Evolutionary conservation across 2,797 vertebrate species (phyloP), one percentile per base, ranked within the genome.

Genomic region (Helarctos malayanus): DNA sequence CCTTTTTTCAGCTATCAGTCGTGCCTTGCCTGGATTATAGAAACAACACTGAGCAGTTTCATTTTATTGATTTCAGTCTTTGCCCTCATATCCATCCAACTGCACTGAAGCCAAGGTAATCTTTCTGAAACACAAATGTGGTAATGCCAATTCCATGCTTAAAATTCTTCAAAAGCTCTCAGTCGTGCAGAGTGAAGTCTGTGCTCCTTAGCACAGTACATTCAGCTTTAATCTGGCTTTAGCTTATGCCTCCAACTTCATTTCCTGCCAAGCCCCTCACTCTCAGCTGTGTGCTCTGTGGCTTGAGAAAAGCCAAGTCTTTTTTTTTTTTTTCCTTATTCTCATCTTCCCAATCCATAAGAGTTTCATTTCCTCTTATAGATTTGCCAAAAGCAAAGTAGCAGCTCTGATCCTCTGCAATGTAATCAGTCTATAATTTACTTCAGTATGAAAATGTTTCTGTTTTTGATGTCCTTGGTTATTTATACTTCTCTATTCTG

Each of bases 101-200:
- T 89, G 73, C 81, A 45, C 7, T 41, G 45, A 93, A 91, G 73
- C 94, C 82, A 75, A 97, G 23, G 38, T 93, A 89, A 94, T 96
- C 69, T 87, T 92, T 57, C 14, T 69, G 57, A 68, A 93, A 84
- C 9, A 87, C 13, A 91, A 94, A 92, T 56, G 65, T 52, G 29
- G n/a, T 63, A 4, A 71, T 87, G 71, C 82, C 78, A 93, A 16
- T 68, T 80, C 54, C 84, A 38, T 91, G 89, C 81, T 97, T 93
- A 89, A 96, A 96, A 93, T 93, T 89, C 80, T 95, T 63, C 45
- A 49, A 94, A 92, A 92, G 87, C 83, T 45, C 61, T 93, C 75
- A 32, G 2, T 59, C 16, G 0, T 91, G 29, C 87, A 35, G 76
- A 65, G n/a, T 54, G n/a, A 95, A 75, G 54, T 86, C 49, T 0